A percentile compares a stretch with the other conserved stretches of the same genome.
Evolutionary conservation across 2,113 vertebrate species (phyloP).

Genomic region (Hucho hucho): DNA sequence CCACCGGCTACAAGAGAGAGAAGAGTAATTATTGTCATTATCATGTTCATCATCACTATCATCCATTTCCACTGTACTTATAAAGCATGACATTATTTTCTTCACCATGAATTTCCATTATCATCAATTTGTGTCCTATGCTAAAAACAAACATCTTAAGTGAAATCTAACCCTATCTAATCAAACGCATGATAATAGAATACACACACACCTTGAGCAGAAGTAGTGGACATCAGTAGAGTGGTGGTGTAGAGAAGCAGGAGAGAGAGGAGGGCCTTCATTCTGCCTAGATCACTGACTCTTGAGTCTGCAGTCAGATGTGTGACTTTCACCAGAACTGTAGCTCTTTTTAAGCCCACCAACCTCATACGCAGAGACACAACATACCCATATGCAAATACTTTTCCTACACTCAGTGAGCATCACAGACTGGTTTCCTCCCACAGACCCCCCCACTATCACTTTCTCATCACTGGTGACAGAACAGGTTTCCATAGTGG

Average conservation of each 20-base stretch:
- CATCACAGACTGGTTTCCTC: conserved; percentile 35
- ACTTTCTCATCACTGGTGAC: background rate
- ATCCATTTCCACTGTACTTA: too few species aligned
- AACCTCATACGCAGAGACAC: background rate
- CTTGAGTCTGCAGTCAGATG: background rate
- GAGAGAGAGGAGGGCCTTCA: conserved; percentile 32
- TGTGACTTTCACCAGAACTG: conserved; percentile 11
- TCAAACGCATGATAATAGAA: background rate
- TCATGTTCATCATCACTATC: background rate
- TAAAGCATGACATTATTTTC: too few species aligned
- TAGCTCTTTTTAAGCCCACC: conserved; percentile 25
- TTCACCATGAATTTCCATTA: background rate
- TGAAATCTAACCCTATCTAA: background rate
- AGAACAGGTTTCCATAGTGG: too few species aligned
- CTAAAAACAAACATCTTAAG: background rate
- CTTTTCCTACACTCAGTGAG: background rate
- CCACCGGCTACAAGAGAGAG: conserved; percentile 28
- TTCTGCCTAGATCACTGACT: conserved; percentile 3
- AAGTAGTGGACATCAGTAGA: conserved; percentile 22
- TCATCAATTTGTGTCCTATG: background rate
- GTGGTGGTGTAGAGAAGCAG: conserved; percentile 18
- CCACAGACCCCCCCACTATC: conserved; percentile 12
- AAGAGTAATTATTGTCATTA: conserved; percentile 13
- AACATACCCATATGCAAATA: background rate
- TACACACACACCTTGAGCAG: conserved; percentile 45